Evolutionary conservation across 2,888 invertebrate species (phyloP).

Genomic region (Ferdinandea cuprea): DNA sequence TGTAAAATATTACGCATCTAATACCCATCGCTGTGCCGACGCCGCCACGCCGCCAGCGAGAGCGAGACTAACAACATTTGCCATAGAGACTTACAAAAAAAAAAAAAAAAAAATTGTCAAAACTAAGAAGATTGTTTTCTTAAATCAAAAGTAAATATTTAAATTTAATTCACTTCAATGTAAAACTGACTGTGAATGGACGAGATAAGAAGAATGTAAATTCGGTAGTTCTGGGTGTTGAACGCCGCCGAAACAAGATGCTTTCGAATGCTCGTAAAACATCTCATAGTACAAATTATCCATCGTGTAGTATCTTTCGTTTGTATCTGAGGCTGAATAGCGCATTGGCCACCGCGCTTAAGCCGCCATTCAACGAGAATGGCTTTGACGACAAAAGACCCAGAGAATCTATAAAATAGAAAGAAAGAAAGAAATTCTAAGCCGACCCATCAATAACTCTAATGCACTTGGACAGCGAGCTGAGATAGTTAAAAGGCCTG

Average conservation of each 20-base stretch:
- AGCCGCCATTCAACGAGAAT: conserved; percentile 18
- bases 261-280: conserved; percentile 64
- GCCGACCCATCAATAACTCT: conserved; percentile 70
- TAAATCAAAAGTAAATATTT: conserved; percentile 69
- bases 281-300: conserved; percentile 67
- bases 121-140: conserved; percentile 71
- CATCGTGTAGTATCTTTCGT: conserved; percentile 49
- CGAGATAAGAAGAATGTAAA: conserved; percentile 31
- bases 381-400: conserved; percentile 55
- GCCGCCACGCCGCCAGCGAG: no score
- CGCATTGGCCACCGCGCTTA: conserved; percentile 62
- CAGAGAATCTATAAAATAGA: conserved; percentile 1
- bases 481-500: conserved; percentile 31
- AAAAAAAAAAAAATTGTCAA: no score
- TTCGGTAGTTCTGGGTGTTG: conserved; percentile 58
- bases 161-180: conserved; percentile 50
- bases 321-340: conserved; percentile 25
- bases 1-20: conserved; percentile 52
- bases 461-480: conserved; percentile 59
- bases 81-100: conserved; percentile 48
- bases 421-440: conserved; percentile 39
- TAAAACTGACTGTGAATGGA: conserved; percentile 10
- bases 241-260: conserved; percentile 48
- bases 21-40: conserved; percentile 12
- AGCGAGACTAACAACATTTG: conserved; percentile 51